Evolutionary conservation across 1,140 invertebrate genomes (phyloP).

Genomic region (Eupeodes corollae): DNA sequence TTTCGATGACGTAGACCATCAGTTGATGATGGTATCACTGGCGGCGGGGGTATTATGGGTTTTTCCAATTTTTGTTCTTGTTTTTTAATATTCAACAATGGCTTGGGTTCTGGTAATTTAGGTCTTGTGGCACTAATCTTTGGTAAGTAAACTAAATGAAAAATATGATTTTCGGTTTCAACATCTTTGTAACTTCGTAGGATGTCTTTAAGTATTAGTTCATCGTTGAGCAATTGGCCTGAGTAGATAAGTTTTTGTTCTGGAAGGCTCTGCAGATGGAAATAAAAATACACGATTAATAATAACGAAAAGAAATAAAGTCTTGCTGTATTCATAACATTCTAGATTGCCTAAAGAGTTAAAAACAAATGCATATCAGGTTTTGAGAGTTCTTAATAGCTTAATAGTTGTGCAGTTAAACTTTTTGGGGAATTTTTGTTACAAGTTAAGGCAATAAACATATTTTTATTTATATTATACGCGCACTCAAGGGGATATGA

Average conservation of each 20-base stretch:
- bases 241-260: constrained; percentile 86
- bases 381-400: background rate
- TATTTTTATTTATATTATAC: background rate
- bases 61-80: constrained; percentile 12
- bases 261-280: constrained; percentile 51
- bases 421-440: background rate
- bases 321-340: background rate
- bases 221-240: constrained; percentile 71
- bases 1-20: constrained; percentile 37
- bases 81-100: background rate
- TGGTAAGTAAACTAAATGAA: constrained; percentile 69
- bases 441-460: background rate
- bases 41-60: constrained; percentile 1
- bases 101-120: constrained; percentile 6
- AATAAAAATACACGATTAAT: constrained; percentile 3
- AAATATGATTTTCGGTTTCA: constrained; percentile 55
- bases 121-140: constrained; percentile 24
- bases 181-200: constrained; percentile 57
- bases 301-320: background rate
- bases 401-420: background rate
- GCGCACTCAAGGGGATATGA: too few species aligned
- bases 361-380: background rate
- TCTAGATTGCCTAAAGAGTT: background rate
- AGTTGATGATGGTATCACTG: constrained; percentile 17
- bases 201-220: constrained; percentile 65